Base-by-base conservation (phyloP, 2,888 invertebrate genomes). In the Diarsia dahlii region DNA sequence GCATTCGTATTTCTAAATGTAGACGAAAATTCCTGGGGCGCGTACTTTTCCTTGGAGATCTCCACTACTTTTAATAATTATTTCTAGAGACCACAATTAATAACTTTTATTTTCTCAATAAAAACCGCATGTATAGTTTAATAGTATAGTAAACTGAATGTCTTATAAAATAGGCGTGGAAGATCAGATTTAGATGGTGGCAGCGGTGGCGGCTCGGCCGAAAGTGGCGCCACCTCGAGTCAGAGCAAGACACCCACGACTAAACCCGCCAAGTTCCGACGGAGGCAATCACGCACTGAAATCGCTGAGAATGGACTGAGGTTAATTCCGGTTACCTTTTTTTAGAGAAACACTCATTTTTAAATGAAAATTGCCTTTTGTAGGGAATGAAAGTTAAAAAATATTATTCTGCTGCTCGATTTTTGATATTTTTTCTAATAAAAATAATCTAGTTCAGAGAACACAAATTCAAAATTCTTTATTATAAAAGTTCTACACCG, bases 221-320 rank as follows among this genome's bases (percentile, higher is more conserved):
- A 96, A 74, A 96, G 96, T 85, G 95, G 95, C 20, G 96, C 96
- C 46, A 95, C 96, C 10, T 96, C 96, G 6, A 95, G 94, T 81
- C 96, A 95, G 76, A 94, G 94, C 86, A 96, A 95, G 89, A 90
- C 93, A 5, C 91, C 93, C 10, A 80, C 92, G n/a, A 88, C 90
- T 34, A 96, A 96, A 86, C 92, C 94, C 6, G 81, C 92, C 63
- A 96, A 96, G 85, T 96, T 93, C 80, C 91, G 96, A 63, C 91
- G 96, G 71, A 91, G 95, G 78, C 94, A 93, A 71, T 93, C 95
- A 15, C 91, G 96, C 34, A 86, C 93, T n/a, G 95, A 96, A 72
- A 87, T 92, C 20, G 83, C 90, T 72, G 96, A 96, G 71, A 91
- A 88, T 81, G 95, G 94, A 78, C 88, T 95, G 56, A 95, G 96